Base-by-base conservation (phyloP, 2,113 vertebrate species). In the Tylochromis polylepis region DNA sequence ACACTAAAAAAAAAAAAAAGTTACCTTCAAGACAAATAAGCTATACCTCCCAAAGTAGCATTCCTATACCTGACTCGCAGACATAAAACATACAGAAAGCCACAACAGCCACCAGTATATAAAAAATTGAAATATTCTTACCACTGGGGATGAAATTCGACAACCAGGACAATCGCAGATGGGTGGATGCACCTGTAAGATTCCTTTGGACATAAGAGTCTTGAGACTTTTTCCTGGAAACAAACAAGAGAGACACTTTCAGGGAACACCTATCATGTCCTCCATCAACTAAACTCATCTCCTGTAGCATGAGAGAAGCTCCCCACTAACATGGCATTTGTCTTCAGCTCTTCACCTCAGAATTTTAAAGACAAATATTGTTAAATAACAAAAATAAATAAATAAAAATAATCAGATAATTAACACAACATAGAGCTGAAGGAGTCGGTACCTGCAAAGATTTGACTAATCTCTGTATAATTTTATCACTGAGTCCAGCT, bases 201-300 rank as follows among this genome's bases (percentile, higher is more conserved):
- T 98, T 96, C 99, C 98, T 97, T 99, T 99, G 97, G 99, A 99
- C 99, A 99, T 99, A 93, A 99, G 99, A 94, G 98, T 99, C 98
- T 99, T 99, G 95, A 99, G 97, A 96, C 99, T 99, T 97, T 99
- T 99, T 92, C 98, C 99, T 99, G 95, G 15, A 88, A 94, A 60
- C 11, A 84, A 87, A 89, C 4, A 75, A 65, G 55, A 58, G 43
- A 83, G 18, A 57, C 22, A 34, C 24, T 46, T 75, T 85, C 10
- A 91, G 83, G 27, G 11, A 80, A 85, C 24, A 16, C 16, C 22
- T 1, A 70, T 15, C 27, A 65, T 20, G 6, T 41, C 46, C 10
- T 55, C 43, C 36, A 60, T 22, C 20, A 38, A 62, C 51, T 46
- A 24, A 79, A 77, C 34, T n/a, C 36, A 53, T 78, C 53, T 24